Evolutionary conservation across 2,113 vertebrate genomes (phyloP).

Genomic region (Protobothrops flavoviridis): DNA sequence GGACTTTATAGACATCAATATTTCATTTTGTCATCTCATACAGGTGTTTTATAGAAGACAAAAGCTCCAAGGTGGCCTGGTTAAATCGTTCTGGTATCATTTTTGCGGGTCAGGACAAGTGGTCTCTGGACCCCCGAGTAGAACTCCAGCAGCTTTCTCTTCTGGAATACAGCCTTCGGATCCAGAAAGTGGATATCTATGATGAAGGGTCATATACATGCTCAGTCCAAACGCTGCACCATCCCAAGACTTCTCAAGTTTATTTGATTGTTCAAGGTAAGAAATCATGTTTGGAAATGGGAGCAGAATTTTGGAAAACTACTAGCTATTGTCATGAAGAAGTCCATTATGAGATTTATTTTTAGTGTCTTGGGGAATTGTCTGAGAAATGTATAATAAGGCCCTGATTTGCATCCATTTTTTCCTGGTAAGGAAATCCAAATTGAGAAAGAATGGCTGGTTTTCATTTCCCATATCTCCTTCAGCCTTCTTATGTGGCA

Average conservation of each 20-base stretch:
- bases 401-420: not conserved
- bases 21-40: conserved; percentile 29
- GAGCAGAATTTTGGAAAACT: not conserved
- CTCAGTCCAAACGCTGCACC: conserved; percentile 95
- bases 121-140: conserved; percentile 96
- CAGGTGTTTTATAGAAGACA: conserved; percentile 98
- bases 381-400: conserved; percentile 4
- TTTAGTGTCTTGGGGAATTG: conserved; percentile 10
- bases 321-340: not conserved
- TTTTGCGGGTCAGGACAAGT: conserved; percentile 96
- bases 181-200: conserved; percentile 97
- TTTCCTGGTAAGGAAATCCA: not conserved
- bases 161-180: conserved; percentile 97
- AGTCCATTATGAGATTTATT: not conserved
- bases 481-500: not conserved
- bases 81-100: conserved; percentile 99
- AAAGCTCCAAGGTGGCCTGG: conserved; percentile 97
- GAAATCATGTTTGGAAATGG: conserved; percentile 14
- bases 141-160: conserved; percentile 94
- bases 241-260: conserved; percentile 94
- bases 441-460: not conserved
- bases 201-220: conserved; percentile 97
- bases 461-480: not conserved
- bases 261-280: conserved; percentile 98
- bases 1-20: conserved; percentile 9